phyloP scores from a whole-genome alignment of 2,113 vertebrate genomes.

The Cisticola juncidis region DNA sequence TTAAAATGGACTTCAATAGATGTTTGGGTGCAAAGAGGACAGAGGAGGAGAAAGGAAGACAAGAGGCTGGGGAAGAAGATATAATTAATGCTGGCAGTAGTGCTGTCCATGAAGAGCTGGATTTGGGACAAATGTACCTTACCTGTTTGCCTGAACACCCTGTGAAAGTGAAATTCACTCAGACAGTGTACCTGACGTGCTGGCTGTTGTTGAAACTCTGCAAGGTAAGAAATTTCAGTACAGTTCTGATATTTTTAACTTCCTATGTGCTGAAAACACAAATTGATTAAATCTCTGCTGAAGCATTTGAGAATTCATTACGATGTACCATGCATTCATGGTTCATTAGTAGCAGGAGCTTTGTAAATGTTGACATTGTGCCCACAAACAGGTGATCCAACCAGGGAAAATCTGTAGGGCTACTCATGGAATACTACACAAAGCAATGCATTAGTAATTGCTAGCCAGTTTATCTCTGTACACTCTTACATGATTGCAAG shows the following conservation, averaged over 20 bases:
- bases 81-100: not conserved
- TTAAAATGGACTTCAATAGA: slow-evolving; percentile 52
- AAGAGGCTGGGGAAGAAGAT: not conserved
- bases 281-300: not conserved
- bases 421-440: not conserved
- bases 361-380: not conserved
- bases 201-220: slow-evolving; percentile 75
- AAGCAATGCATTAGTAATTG: not conserved
- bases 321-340: not conserved
- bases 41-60: slow-evolving; percentile 6
- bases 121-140: slow-evolving; percentile 50
- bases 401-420: not conserved
- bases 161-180: slow-evolving; percentile 60
- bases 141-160: slow-evolving; percentile 62
- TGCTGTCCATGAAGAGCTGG: not conserved
- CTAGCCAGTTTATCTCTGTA: not conserved
- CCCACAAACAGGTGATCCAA: not conserved
- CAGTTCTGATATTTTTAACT: not conserved
- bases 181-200: slow-evolving; percentile 64
- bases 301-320: not conserved
- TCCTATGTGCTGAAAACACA: not conserved
- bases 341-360: not conserved
- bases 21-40: not conserved
- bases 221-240: slow-evolving; percentile 71
- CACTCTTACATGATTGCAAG: not conserved